Base-by-base conservation (phyloP, 1,140 invertebrate species). In the Caerostris extrusa region DNA sequence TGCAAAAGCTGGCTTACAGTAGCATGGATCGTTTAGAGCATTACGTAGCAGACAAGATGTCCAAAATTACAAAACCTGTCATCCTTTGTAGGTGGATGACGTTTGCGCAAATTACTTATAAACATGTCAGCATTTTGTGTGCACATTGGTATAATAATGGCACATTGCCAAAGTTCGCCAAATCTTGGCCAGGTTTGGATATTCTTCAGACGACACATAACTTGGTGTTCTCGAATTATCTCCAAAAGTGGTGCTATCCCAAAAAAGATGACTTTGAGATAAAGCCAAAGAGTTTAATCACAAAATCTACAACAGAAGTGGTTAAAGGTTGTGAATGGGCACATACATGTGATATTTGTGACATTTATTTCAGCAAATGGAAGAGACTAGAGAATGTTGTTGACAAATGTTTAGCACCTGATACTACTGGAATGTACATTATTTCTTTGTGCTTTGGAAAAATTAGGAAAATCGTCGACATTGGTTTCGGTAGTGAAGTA, bases 211-310 rank as follows among this genome's bases (percentile, higher is more conserved):
- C 77, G 10, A 61, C 82, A 1, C 57, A 85, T 7, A n/a, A 5
- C 55, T 14, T 93, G 7, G 19, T 55, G 34, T 93, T 93, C 55
- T 87, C 83, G 6, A 53, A 93, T 8, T n/a, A 87, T 10, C 58
- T 77, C 10, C 91, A 93, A 17, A 93, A 88, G 56, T 93, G 91
- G 91, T 93, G 91, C 50, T 60, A 93, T 12, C 91, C 67, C 7
- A 57, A 58, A 67, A 93, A 88, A 81, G 85, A 93, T 2, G 53
- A 83, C 4, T 64, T 88, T 10, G 87, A 83, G 91, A 67, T 17
- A n/a, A 93, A 93, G 50, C 53, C 83, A 8, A 93, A 93, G 10
- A 2, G n/a, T 3, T 2, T 50, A 3, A 8, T 64, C 5, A n/a
- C 64, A 3, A 93, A 93, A 53, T 3, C 14, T 6, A 12, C 77